phyloP scores from a whole-genome alignment of 92 coral and sea anemone species.

The Parazoanthus swiftii region DNA sequence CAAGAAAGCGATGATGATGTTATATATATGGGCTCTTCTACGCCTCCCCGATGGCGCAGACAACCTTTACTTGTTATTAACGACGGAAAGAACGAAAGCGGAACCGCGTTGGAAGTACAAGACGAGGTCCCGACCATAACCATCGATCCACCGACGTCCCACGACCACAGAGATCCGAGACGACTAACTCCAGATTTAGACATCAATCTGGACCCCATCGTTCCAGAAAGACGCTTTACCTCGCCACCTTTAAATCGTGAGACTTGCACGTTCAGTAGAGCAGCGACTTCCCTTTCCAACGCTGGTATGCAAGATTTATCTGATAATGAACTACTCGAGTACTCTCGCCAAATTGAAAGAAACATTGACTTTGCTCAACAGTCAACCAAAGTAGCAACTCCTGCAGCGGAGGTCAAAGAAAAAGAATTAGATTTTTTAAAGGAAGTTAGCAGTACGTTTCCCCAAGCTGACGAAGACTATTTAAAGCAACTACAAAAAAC shows the following conservation, averaged over 20 bases:
- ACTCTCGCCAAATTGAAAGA: not conserved
- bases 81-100: conserved; percentile 27
- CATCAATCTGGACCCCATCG: not conserved
- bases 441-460: conserved; percentile 60
- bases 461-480: conserved; percentile 67
- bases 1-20: conserved; percentile 61
- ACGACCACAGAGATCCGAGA: not conserved
- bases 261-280: not conserved
- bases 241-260: not conserved
- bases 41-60: conserved; percentile 10
- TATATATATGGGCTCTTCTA: conserved; percentile 47
- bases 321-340: not conserved
- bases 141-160: not conserved
- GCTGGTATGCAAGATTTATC: not conserved
- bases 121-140: not conserved
- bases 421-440: conserved; percentile 27
- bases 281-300: conserved; percentile 3
- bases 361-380: not conserved
- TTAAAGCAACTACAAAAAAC: conserved; percentile 52
- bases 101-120: not conserved
- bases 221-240: not conserved
- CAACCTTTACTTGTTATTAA: conserved; percentile 32
- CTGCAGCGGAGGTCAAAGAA: conserved; percentile 37
- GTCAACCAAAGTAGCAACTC: conserved; percentile 1
- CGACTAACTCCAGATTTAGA: not conserved